Evolutionary conservation across 2,797 vertebrate species (phyloP).

Genomic region (Thamnophis elegans): DNA sequence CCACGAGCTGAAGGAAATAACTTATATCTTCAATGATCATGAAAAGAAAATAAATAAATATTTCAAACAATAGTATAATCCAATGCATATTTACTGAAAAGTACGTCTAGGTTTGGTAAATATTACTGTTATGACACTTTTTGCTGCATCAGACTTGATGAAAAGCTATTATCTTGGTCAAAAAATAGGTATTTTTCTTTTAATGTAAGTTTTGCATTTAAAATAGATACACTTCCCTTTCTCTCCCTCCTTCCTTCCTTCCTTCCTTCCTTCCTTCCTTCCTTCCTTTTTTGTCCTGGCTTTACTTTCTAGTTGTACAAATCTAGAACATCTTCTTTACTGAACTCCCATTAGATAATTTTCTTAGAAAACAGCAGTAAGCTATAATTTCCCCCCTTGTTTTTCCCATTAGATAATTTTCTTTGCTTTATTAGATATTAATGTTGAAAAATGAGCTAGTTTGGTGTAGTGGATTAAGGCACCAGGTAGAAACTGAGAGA

Average conservation of each 20-base stretch:
- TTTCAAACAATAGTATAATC: neutral
- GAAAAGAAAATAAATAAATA: too few species aligned
- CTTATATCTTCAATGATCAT: neutral
- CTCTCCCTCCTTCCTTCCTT: neutral
- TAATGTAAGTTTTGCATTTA: neutral
- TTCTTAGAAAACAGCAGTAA: neutral
- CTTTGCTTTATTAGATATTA: neutral
- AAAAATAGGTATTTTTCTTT: slow-evolving; percentile 13
- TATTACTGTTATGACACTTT: too few species aligned
- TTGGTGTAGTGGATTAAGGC: neutral
- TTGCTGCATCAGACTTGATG: too few species aligned
- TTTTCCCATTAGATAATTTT: neutral
- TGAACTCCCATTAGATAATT: too few species aligned
- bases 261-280: too few species aligned
- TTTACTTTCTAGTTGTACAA: neutral
- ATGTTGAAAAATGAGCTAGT: neutral
- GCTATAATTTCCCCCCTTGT: neutral
- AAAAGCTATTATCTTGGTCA: neutral
- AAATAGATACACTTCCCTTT: neutral
- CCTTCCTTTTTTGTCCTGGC: slow-evolving; percentile 18
- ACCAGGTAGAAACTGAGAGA: neutral
- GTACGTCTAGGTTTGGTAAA: too few species aligned
- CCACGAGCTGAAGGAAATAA: neutral
- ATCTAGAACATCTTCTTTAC: neutral
- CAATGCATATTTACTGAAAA: too few species aligned